phyloP scores from a whole-genome alignment of 2,797 vertebrate genomes.

The Coendou prehensilis region DNA sequence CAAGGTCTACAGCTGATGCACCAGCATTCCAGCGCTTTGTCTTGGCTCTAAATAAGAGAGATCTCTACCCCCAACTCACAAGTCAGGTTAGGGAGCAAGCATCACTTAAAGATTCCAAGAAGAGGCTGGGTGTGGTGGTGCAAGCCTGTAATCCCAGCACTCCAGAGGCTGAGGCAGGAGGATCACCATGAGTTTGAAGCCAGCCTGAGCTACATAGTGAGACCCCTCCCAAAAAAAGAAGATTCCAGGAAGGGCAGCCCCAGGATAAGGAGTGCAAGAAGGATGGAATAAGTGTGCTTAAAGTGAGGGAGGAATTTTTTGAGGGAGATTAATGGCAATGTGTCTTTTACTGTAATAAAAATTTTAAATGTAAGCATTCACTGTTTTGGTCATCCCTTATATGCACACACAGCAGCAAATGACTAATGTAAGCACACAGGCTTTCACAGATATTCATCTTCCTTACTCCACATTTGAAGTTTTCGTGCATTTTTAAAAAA shows the following conservation, averaged over 20 bases:
- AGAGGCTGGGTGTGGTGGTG: no score
- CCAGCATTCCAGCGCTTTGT: neutral
- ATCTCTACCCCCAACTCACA: neutral
- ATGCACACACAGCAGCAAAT: neutral
- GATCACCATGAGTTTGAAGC: no score
- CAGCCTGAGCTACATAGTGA: no score
- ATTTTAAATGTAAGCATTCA: neutral
- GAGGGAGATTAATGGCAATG: neutral
- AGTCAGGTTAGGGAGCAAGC: neutral
- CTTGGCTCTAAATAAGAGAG: neutral
- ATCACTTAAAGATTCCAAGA: neutral
- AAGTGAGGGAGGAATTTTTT: neutral
- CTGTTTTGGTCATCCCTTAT: neutral
- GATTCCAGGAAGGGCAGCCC: neutral
- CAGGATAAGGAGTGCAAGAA: no score
- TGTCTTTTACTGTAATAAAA: neutral
- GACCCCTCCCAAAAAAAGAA: no score
- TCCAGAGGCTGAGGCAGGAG: no score
- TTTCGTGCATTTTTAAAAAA: neutral
- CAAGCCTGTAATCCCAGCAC: no score
- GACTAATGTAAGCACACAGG: neutral
- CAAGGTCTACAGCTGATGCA: neutral
- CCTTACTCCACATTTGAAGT: slow-evolving; percentile 24
- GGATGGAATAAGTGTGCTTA: neutral
- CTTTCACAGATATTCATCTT: slow-evolving; percentile 53